Evolutionary conservation across 2,797 vertebrate species (phyloP).

Genomic region (Protosalanx chinensis): DNA sequence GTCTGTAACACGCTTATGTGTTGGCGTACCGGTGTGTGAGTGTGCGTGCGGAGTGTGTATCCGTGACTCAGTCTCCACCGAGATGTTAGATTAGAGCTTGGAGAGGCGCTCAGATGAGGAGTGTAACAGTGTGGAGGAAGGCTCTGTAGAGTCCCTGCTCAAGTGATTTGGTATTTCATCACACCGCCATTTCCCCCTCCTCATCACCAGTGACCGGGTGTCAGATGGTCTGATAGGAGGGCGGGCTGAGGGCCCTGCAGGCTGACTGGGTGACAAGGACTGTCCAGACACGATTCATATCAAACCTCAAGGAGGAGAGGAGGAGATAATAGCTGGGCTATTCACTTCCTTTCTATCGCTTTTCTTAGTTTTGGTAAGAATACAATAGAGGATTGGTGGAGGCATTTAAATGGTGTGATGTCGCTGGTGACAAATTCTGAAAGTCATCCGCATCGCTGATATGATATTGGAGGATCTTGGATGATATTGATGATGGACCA

Average conservation of each 20-base stretch:
- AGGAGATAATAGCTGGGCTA: neutral
- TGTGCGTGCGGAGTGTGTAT: neutral
- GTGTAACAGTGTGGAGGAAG: conserved; percentile 46
- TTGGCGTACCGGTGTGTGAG: neutral
- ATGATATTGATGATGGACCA: too few relatives aligned
- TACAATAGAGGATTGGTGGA: too few relatives aligned
- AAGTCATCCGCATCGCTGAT: too few relatives aligned
- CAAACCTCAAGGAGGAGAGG: conserved; percentile 23
- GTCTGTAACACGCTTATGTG: neutral
- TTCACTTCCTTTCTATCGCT: too few relatives aligned
- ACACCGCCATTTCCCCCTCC: conserved; percentile 46
- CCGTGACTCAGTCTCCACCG: conserved; percentile 25
- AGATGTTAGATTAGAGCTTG: conserved; percentile 43
- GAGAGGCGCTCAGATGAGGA: conserved; percentile 41
- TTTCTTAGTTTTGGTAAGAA: too few relatives aligned
- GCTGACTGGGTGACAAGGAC: conserved; percentile 45
- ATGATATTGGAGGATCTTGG: too few relatives aligned
- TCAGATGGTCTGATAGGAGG: conserved; percentile 51
- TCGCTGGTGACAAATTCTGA: too few relatives aligned
- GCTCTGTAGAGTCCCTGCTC: conserved; percentile 38
- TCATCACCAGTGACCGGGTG: conserved; percentile 51
- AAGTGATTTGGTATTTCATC: conserved; percentile 61
- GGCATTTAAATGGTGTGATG: too few relatives aligned
- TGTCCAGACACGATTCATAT: conserved; percentile 54
- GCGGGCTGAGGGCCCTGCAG: conserved; percentile 30